A percentile compares a stretch with the other conserved stretches of the same genome.
These are phyloP conservation scores for Glaucidium brasilianum DNA, from an alignment of 2,113 vertebrate genomes.

Conservation along the genomic window DNA sequence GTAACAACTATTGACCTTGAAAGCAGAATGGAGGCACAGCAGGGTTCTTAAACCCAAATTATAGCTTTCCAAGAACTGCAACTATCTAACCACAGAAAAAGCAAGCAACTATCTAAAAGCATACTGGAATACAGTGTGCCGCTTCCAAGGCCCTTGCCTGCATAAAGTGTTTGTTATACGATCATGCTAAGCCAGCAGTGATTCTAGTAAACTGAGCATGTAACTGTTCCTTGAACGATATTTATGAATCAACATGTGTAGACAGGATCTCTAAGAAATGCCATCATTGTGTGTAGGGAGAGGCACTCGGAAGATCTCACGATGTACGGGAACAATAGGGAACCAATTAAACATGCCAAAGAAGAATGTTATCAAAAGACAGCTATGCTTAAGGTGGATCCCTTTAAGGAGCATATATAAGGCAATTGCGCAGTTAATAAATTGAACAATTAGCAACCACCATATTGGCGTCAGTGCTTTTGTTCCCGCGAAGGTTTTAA, in stretches of 20 bases:
- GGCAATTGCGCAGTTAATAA: too few relatives aligned
- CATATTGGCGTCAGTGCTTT: too few relatives aligned
- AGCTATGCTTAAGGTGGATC: too few relatives aligned
- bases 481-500: too few relatives aligned
- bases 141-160: background rate
- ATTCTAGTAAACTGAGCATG: background rate
- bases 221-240: background rate
- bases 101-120: background rate
- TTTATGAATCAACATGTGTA: background rate
- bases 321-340: too few relatives aligned
- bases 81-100: background rate
- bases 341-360: too few relatives aligned
- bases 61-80: background rate
- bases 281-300: background rate
- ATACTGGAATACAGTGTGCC: background rate
- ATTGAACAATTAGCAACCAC: too few relatives aligned
- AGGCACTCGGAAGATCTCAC: too few relatives aligned
- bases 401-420: too few relatives aligned
- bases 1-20: background rate
- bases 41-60: background rate
- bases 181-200: background rate
- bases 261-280: background rate
- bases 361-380: too few relatives aligned
- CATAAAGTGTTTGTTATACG: background rate
- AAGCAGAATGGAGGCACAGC: background rate